Base-by-base conservation (phyloP, 2,888 invertebrate genomes). In the Melitaea athalia region DNA sequence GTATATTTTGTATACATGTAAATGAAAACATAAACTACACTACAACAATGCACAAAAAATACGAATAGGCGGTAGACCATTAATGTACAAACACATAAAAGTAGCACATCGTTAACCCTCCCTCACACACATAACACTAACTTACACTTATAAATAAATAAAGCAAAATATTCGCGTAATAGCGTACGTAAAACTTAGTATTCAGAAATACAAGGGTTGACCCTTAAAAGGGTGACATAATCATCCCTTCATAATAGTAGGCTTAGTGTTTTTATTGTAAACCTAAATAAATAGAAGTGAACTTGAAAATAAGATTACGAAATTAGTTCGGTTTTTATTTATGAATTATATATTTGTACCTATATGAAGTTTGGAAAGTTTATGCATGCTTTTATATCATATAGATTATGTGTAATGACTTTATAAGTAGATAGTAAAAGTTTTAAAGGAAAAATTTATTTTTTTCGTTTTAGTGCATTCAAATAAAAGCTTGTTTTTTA, bases 191-290 rank as follows among this genome's bases (percentile, higher is more conserved):
- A n/a, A 14, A 57, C 57, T 57, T 38, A 42, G 15, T 17, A 42
- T 38, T 38, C 57, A 31, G 55, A 38, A 38, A 57, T 38, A 57
- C 38, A 65, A 65, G 45, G 65, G 53, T 52, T 52, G 59, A 53
- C 43, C 59, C 64, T 49, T 47, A 57, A 42, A 47, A 64, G 52
- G 42, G 59, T 33, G 45, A 53, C 17, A 60, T 53, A 42, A 57
- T 57, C 53, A n/a, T 43, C 12, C 52, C 65, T 65, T 53, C 31
- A 10, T 60, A 31, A 50, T 64, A 64, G 38, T 57, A 42, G 57
- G 15, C 15, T 57, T 57, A 57, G 15, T 42, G 42, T 57, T 14
- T 55, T 55, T 14, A n/a, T 33, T 55, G 3, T 33, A 49, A 49
- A n/a, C 14, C 31, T 33, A 50, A 50, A 15, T 17, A 50, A 10